Conservation (phyloP, 2,797 vertebrate species). For the Glossophaga mutica region DNA sequence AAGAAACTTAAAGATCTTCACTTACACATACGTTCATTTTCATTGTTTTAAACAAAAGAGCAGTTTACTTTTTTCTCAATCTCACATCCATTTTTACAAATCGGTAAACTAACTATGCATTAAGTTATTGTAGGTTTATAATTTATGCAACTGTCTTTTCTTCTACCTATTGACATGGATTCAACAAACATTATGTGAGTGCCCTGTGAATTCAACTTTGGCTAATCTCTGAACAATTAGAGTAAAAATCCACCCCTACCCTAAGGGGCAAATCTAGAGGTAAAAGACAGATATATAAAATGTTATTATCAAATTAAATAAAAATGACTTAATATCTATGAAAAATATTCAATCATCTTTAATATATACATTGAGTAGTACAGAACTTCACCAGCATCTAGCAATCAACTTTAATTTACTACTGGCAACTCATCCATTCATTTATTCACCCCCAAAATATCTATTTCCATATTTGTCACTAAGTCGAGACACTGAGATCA, state of each 20-base stretch:
- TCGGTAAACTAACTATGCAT: background rate
- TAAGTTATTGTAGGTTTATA: background rate
- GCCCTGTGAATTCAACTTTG: background rate
- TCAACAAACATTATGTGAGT: background rate
- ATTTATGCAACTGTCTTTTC: background rate
- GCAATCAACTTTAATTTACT: background rate
- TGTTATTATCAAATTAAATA: background rate
- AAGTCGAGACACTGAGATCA: background rate
- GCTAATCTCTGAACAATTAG: background rate
- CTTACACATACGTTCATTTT: background rate
- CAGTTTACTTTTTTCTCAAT: background rate
- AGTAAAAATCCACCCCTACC: background rate
- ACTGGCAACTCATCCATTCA: background rate
- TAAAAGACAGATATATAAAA: background rate
- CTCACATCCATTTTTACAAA: background rate
- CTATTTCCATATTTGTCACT: background rate
- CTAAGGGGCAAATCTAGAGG: background rate
- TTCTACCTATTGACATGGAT: background rate
- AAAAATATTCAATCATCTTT: background rate
- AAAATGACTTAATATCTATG: background rate
- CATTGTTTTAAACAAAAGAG: background rate
- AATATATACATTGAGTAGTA: background rate
- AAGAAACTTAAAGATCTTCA: background rate
- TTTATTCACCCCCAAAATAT: background rate
- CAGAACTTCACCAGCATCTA: background rate